Percentiles rank a stretch among this genome's conserved stretches.
Evolutionary conservation across 2,113 vertebrate genomes (phyloP).

Genomic region (Lagopus leucura): DNA sequence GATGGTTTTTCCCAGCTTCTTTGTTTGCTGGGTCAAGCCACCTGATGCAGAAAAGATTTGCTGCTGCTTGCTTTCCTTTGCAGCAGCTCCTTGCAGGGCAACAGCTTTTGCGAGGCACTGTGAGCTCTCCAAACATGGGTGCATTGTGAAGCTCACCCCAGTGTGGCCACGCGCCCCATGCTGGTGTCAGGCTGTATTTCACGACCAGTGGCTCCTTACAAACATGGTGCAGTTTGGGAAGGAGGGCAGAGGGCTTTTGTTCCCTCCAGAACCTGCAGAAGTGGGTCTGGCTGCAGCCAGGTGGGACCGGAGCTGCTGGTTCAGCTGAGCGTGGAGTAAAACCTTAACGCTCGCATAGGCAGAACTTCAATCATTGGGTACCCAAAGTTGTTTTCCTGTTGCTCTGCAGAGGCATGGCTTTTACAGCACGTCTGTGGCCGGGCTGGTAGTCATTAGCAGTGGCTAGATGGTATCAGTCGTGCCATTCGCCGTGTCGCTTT

Average conservation of each 20-base stretch:
- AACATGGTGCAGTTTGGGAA: not conserved
- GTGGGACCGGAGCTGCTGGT: not conserved
- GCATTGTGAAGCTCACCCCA: not conserved
- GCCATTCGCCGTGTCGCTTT: not conserved
- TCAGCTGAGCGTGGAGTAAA: not conserved
- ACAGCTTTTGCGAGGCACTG: not conserved
- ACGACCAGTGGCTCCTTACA: not conserved
- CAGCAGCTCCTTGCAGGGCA: not conserved
- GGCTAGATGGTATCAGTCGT: not conserved
- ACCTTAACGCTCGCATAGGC: not conserved
- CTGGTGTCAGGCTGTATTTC: not conserved
- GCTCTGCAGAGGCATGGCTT: not conserved
- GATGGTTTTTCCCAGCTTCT: not conserved
- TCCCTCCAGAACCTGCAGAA: not conserved
- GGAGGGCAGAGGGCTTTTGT: not conserved
- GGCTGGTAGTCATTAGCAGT: not conserved
- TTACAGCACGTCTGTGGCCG: not conserved
- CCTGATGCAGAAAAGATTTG: not conserved
- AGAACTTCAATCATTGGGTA: not conserved
- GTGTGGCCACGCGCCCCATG: accelerated
- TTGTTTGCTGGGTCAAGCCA: not conserved
- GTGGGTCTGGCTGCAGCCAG: not conserved
- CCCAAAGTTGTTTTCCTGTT: not conserved
- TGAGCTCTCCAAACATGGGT: not conserved
- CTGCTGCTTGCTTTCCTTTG: not conserved